phyloP scores from a whole-genome alignment of 1,140 invertebrate species.

The Eriocheir sinensis region DNA sequence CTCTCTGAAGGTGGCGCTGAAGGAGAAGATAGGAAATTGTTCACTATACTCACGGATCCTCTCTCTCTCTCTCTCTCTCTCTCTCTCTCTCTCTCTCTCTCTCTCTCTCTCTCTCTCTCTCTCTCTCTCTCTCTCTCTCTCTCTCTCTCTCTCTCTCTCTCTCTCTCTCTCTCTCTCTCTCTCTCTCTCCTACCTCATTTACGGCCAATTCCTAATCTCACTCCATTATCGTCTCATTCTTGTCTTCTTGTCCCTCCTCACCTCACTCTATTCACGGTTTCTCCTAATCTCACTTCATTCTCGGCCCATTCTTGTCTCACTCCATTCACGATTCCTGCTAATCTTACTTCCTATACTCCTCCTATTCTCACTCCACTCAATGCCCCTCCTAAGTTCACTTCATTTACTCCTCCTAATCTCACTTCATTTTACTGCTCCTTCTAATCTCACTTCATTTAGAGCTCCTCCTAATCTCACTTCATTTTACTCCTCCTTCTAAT shows the following conservation, averaged over 20 bases:
- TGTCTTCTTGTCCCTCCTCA: background rate
- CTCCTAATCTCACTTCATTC: background rate
- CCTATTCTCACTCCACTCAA: background rate
- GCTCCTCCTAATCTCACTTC: too few species aligned
- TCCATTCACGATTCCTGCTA: background rate
- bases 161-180: conserved; percentile 33
- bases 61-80: background rate
- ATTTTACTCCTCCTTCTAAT: too few species aligned
- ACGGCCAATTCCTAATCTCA: background rate
- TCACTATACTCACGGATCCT: background rate
- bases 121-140: background rate
- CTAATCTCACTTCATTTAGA: background rate
- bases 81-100: background rate
- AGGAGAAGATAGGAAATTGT: too few species aligned
- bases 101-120: background rate
- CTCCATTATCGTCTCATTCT: background rate
- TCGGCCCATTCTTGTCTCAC: background rate
- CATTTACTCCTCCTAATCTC: background rate
- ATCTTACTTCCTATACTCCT: background rate
- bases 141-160: background rate
- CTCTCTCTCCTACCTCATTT: background rate
- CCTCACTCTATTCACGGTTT: background rate
- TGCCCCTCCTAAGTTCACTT: background rate
- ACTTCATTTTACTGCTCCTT: background rate
- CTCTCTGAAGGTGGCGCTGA: background rate